Base-by-base conservation (phyloP, 2,888 invertebrate species). In the Mythimna vitellina region DNA sequence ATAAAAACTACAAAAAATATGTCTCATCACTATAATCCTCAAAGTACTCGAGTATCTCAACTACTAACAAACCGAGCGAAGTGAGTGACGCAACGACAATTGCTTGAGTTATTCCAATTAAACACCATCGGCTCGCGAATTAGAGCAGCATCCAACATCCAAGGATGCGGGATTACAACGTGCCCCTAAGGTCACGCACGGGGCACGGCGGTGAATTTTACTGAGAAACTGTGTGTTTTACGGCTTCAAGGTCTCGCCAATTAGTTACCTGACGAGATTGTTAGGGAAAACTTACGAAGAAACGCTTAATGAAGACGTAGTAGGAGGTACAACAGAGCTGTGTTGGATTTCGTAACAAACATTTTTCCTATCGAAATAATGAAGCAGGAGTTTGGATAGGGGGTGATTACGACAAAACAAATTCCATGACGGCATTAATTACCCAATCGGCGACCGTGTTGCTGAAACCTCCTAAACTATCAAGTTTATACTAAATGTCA, bases 51-150 rank as follows among this genome's bases (percentile, higher is more conserved):
- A 53, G 35, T 56, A 20, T 22, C n/a, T 46, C 6, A 63, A 53
- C 56, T 22, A 10, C 35, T 38, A 5, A 65, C 65, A 49, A 58
- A 63, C 22, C n/a, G 56, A 60, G 38, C 46, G 53, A 78, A 53
- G 77, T 46, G 25, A 51, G 80, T 83, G 80, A 71, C 80, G 76
- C 76, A 79, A 81, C 80, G 70, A 69, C 84, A 82, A 84, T 84
- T 83, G 79, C 82, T 87, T 71, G 84, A 81, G 79, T 78, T 65
- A 63, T 66, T 82, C 73, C 72, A 86, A 88, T 88, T 88, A 86
- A 80, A 80, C 74, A 74, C 63, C 60, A 79, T 82, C 79, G 78
- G 38, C 76, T 78, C 65, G 73, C 75, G 70, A 83, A 85, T 80
- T 76, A 64, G 82, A 73, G 63, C 81, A 32, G 66, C 10, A 65